A percentile compares a stretch with the other conserved stretches of the same genome.
phyloP scores from a whole-genome alignment of 2,888 invertebrate genomes.

The Eristalis arbustorum region DNA sequence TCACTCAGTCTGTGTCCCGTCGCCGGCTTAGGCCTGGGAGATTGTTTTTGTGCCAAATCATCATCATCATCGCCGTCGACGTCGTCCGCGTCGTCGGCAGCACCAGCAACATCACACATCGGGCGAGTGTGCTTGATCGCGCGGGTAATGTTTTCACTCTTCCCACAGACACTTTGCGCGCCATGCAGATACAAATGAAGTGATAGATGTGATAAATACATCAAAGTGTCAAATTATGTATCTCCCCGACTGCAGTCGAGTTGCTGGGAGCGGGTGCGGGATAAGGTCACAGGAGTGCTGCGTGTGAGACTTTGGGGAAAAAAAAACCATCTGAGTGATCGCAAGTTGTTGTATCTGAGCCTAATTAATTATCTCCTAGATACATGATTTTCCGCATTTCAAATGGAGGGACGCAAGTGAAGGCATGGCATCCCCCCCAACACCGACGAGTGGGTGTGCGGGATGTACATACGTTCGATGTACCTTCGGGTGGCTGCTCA shows the following conservation, averaged over 20 bases:
- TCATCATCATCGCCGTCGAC: conserved; percentile 10
- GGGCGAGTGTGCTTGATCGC: neutral
- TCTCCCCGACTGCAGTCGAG: conserved; percentile 34
- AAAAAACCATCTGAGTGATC: conserved; percentile 28
- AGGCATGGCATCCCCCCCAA: conserved; percentile 5
- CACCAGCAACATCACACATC: neutral
- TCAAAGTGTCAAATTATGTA: conserved; percentile 67
- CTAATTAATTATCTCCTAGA: conserved; percentile 53
- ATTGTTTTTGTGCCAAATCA: conserved; percentile 40
- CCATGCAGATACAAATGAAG: conserved; percentile 44
- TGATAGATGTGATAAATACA: conserved; percentile 70
- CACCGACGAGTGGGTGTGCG: conserved; percentile 23
- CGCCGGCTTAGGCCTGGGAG: neutral
- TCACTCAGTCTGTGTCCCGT: neutral
- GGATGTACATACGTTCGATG: neutral
- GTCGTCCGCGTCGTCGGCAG: neutral
- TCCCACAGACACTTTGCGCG: conserved; percentile 34
- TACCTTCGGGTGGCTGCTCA: conserved; percentile 46
- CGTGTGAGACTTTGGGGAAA: conserved; percentile 33
- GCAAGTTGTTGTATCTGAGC: conserved; percentile 29
- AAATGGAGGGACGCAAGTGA: conserved; percentile 32
- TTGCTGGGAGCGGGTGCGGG: conserved; percentile 22
- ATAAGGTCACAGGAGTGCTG: conserved; percentile 57
- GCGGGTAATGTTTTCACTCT: conserved; percentile 58
- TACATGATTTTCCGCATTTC: conserved; percentile 41